Evolutionary conservation across 2,113 vertebrate species (phyloP).

Genomic region (Orcinus orca): DNA sequence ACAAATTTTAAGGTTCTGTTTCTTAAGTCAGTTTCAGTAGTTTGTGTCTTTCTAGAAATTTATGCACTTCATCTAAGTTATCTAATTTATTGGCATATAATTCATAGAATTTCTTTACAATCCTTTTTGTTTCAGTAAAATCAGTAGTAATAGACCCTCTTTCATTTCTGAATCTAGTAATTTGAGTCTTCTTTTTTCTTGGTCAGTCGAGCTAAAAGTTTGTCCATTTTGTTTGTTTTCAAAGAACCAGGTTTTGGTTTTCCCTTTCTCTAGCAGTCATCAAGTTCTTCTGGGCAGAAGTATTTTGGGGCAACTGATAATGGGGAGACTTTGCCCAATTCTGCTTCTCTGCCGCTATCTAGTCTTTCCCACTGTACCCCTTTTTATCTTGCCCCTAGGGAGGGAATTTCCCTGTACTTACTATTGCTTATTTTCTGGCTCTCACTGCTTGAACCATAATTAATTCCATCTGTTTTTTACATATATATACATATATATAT

Average conservation of each 20-base stretch:
- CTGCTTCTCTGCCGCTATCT: background rate
- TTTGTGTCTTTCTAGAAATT: background rate
- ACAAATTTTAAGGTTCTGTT: no score
- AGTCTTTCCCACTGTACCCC: background rate
- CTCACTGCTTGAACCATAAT: background rate
- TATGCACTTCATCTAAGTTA: background rate
- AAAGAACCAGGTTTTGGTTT: background rate
- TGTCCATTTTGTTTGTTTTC: background rate
- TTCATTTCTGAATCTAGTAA: conserved; percentile 19
- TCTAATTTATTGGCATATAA: background rate
- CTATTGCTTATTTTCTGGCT: background rate
- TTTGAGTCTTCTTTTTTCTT: conserved; percentile 5
- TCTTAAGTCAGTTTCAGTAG: background rate
- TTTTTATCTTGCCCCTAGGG: background rate
- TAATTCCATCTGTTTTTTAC: background rate
- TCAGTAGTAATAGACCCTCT: background rate
- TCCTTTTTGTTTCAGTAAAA: background rate
- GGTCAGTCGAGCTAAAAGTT: background rate
- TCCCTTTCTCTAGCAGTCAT: background rate
- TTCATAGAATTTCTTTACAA: background rate
- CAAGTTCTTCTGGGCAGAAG: background rate
- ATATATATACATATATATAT: no score
- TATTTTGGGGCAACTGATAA: background rate
- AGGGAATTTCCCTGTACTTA: background rate
- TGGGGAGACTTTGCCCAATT: background rate